phyloP scores from a whole-genome alignment of 2,113 vertebrate species.

The Carollia perspicillata region DNA sequence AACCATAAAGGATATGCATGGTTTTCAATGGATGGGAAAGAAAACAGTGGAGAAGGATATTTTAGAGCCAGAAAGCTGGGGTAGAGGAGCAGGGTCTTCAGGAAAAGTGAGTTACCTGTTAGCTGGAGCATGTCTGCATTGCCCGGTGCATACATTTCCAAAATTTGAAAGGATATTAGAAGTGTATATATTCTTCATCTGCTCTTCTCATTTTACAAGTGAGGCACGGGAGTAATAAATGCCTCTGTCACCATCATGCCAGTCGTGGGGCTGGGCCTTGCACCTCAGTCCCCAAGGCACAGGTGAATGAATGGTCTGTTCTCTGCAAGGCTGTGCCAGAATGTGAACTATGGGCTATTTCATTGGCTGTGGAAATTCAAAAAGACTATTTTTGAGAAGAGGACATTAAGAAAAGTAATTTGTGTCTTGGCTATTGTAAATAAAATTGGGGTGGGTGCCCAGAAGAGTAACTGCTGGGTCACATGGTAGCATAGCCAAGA shows the following conservation, averaged over 20 bases:
- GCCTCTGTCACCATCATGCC: not conserved
- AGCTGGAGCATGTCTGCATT: not conserved
- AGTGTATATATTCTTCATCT: not conserved
- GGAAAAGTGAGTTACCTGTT: not conserved
- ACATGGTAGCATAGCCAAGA: not conserved
- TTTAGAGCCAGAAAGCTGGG: not conserved
- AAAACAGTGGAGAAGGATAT: not conserved
- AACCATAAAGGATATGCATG: not conserved
- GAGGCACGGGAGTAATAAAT: not conserved
- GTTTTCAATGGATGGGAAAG: not conserved
- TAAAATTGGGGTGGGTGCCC: not conserved
- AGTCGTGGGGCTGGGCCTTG: not conserved
- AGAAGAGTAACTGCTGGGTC: not conserved
- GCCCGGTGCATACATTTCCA: not conserved
- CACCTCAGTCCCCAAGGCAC: rapidly evolving
- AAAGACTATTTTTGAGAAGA: not conserved
- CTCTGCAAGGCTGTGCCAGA: not conserved
- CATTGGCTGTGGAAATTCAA: not conserved
- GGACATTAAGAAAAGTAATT: not conserved
- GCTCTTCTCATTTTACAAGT: not conserved
- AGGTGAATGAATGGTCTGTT: not conserved
- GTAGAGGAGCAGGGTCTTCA: not conserved
- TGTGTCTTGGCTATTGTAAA: not conserved
- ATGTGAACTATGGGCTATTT: not conserved
- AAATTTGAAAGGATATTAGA: not conserved